Percentiles rank a stretch among this genome's conserved stretches.
Conservation (phyloP, 2,113 vertebrate species). For the Saccopteryx leptura region DNA sequence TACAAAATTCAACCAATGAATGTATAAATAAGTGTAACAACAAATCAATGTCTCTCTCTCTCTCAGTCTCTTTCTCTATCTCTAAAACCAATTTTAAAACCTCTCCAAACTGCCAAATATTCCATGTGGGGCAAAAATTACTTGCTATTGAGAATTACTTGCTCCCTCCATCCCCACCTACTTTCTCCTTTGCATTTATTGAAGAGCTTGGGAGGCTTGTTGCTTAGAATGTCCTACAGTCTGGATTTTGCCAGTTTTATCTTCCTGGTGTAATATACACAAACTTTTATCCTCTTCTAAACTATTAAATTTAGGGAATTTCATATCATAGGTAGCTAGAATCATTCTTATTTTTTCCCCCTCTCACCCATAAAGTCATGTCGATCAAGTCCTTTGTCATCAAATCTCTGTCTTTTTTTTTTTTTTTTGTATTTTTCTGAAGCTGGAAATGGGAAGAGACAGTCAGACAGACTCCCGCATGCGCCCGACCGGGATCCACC, state of each 20-base stretch:
- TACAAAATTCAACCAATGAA: no score
- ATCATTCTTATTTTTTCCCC: not conserved
- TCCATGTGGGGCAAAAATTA: not conserved
- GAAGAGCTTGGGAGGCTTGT: not conserved
- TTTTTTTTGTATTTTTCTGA: no score
- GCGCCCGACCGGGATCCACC: no score
- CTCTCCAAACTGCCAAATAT: not conserved
- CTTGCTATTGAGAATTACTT: not conserved
- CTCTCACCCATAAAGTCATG: not conserved
- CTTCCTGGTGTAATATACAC: not conserved
- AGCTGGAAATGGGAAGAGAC: no score
- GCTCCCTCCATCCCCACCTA: accelerated
- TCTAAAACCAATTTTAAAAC: no score
- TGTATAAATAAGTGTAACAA: no score
- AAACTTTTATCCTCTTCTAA: not conserved
- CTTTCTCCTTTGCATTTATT: not conserved
- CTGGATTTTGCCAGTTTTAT: not conserved
- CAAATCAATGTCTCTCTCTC: no score
- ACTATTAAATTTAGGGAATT: not conserved
- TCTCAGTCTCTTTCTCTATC: no score
- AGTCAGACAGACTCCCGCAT: no score
- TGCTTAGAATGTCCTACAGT: not conserved
- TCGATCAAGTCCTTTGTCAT: not conserved
- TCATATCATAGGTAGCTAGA: not conserved
- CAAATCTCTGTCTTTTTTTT: not conserved